Conservation (phyloP, 2,888 invertebrate species). For the Tachina grossa region DNA sequence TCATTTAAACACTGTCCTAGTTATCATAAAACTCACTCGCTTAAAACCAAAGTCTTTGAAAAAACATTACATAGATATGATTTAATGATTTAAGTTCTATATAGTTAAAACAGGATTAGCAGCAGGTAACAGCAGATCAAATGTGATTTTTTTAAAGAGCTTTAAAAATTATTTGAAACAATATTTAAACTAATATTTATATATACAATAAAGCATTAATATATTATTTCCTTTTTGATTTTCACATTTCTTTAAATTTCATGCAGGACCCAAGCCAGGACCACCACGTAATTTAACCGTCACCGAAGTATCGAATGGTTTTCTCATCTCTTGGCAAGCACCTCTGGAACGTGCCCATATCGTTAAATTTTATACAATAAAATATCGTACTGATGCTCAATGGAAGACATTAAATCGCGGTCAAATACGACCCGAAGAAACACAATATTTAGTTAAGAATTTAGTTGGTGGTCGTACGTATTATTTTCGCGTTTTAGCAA, state of each 20-base stretch:
- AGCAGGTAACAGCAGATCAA: not conserved
- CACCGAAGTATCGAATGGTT: constrained; percentile 93
- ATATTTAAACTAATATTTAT: no score
- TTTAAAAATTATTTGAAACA: not conserved
- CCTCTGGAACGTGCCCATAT: constrained; percentile 91
- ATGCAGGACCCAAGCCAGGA: constrained; percentile 93
- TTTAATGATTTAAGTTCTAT: not conserved
- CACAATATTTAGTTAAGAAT: constrained; percentile 96
- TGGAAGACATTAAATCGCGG: constrained; percentile 95
- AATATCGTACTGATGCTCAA: constrained; percentile 94
- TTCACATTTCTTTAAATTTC: constrained; percentile 36
- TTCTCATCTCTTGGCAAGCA: constrained; percentile 94
- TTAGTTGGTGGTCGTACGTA: constrained; percentile 95
- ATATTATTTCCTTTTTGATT: constrained; percentile 15
- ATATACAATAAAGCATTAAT: not conserved
- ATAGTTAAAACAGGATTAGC: not conserved
- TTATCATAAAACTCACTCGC: no score
- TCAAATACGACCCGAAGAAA: constrained; percentile 94
- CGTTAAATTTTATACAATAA: constrained; percentile 94
- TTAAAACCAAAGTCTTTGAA: no score
- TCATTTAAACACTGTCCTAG: no score
- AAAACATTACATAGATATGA: not conserved
- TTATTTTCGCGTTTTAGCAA: constrained; percentile 95
- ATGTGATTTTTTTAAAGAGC: not conserved
- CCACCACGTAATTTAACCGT: constrained; percentile 95